Evolutionary conservation across 2,113 vertebrate species (phyloP).

Genomic region (Addax nasomaculatus): DNA sequence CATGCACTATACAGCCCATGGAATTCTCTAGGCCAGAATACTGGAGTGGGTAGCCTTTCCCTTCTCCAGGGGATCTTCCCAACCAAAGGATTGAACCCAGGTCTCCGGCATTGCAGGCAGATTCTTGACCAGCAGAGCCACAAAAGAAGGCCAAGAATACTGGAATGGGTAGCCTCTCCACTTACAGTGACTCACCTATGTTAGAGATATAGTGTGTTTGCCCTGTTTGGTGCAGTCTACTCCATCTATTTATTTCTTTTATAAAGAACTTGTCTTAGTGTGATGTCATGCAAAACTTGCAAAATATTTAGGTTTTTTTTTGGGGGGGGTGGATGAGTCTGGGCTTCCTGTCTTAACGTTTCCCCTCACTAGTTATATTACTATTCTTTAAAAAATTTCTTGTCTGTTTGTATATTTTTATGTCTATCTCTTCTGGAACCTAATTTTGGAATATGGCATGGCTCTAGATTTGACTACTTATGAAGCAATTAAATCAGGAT

Average conservation of each 20-base stretch:
- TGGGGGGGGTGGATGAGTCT: not conserved
- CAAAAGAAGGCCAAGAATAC: not conserved
- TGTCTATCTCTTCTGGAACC: not conserved
- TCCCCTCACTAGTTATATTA: not conserved
- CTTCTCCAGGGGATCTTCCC: not conserved
- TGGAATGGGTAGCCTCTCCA: not conserved
- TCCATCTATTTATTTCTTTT: not conserved
- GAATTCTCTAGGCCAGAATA: not conserved
- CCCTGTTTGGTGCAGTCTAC: not conserved
- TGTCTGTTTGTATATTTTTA: not conserved
- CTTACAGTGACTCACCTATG: slow-evolving; percentile 34
- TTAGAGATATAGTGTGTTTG: not conserved
- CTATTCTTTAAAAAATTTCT: not conserved
- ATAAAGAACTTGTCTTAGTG: not conserved
- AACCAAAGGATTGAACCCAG: not conserved
- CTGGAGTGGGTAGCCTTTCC: not conserved
- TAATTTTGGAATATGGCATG: slow-evolving; percentile 20
- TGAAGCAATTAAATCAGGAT: not conserved
- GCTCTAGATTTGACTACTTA: not conserved
- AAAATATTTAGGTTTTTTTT: slow-evolving; percentile 14
- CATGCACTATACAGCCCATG: not conserved
- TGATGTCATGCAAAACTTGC: slow-evolving; percentile 12
- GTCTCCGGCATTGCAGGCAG: not conserved
- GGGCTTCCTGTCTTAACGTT: not conserved
- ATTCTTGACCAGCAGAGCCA: not conserved